Percentiles rank a stretch among this genome's conserved stretches.
phyloP scores from a whole-genome alignment of 2,797 vertebrate genomes.

The Margarornis squamiger region DNA sequence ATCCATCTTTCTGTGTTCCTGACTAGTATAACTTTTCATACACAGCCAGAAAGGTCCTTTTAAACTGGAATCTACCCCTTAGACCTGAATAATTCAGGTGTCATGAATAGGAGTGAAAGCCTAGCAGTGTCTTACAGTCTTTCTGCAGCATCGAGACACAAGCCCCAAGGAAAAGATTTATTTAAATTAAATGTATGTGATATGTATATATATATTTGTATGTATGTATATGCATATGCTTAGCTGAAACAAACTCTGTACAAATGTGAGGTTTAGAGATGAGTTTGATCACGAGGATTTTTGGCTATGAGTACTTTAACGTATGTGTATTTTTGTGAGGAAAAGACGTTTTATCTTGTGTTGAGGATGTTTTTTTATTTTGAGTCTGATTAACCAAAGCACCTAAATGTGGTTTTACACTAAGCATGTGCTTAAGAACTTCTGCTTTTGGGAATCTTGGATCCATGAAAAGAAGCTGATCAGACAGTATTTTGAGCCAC shows the following conservation, averaged over 20 bases:
- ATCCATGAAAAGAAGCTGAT: slow-evolving; percentile 24
- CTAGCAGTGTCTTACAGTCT: background rate
- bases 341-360: background rate
- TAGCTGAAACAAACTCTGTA: background rate
- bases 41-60: background rate
- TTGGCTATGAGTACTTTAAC: background rate
- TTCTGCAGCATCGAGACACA: background rate
- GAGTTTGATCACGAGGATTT: background rate
- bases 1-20: background rate
- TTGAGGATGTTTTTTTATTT: background rate
- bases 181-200: background rate
- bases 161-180: background rate
- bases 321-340: background rate
- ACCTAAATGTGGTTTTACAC: background rate
- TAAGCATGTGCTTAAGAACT: slow-evolving; percentile 1
- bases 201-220: background rate
- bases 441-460: slow-evolving; percentile 17
- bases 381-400: background rate
- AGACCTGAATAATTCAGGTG: background rate
- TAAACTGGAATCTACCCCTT: background rate
- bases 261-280: background rate
- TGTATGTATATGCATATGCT: background rate
- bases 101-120: background rate
- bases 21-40: background rate
- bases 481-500: slow-evolving; percentile 33